Base-by-base conservation (phyloP, 2,888 invertebrate species). In the Oscheius sp. region DNA sequence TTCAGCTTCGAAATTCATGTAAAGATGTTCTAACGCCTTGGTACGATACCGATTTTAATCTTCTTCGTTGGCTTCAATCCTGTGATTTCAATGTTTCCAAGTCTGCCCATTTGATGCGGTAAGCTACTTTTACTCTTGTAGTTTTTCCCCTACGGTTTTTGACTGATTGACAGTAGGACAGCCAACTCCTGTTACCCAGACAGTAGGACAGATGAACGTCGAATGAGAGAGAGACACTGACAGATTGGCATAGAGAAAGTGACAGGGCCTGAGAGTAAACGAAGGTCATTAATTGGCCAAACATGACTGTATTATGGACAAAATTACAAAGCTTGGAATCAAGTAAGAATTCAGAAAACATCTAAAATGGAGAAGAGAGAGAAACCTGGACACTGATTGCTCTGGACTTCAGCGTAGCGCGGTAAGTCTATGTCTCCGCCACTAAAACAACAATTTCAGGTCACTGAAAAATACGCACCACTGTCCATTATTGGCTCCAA, bases 31-130 rank as follows among this genome's bases (percentile, higher is more conserved):
- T 83, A 33, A 77, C 79, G 57, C 70, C 76, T 1, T 66, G 74
- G 11, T 84, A 82, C 59, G 79, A 84, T 65, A 82, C 84, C n/a
- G 77, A 84, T 55, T 84, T 72, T 68, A 84, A 84, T 50, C 77
- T 84, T n/a, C 78, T 84, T 3, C 79, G 84, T 21, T 84, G 84
- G 84, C 70, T 84, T 1, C 79, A 80, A 70, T 77, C 77, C 1
- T 75, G 75, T 75, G 77, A 79, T 1, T 79, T 73, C 75, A 82
- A 78, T 73, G 62, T 82, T 48, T 73, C 80, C 0, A 80, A 82
- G 51, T 78, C 82, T 1, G 76, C 75, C 1, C 78, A 80, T 55
- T 37, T 77, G n/a, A 62, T 82, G 48, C 53, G 74, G 66, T 68
- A 58, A 66, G 21, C 29, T 55, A 21, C 21, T 21, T 21, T 21